A percentile compares a stretch with the other conserved stretches of the same genome.
phyloP scores from a whole-genome alignment of 2,888 invertebrate genomes.

The Geophilus truncorum region DNA sequence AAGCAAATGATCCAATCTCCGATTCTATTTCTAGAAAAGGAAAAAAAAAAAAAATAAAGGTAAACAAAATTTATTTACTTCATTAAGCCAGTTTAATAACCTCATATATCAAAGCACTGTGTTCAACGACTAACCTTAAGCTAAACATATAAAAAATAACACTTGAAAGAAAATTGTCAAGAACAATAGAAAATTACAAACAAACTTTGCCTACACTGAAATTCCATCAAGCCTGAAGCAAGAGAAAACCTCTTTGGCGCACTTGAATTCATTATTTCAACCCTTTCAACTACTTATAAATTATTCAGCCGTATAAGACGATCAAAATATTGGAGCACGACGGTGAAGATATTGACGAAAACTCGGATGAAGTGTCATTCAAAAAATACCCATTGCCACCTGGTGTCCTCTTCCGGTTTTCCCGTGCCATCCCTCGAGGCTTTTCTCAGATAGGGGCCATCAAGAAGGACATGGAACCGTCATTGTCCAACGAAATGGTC shows the following conservation, averaged over 20 bases:
- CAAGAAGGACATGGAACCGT: neutral
- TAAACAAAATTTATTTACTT: neutral
- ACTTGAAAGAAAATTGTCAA: too few relatives aligned
- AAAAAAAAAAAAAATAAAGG: neutral
- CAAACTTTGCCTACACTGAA: neutral
- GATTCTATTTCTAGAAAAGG: neutral
- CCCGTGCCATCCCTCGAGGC: neutral
- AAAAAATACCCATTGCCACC: neutral
- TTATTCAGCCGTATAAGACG: neutral
- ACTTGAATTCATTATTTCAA: neutral
- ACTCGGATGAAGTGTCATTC: neutral
- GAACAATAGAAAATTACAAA: too few relatives aligned
- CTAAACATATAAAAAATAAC: too few relatives aligned
- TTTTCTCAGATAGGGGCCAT: neutral
- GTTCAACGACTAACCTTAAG: too few relatives aligned
- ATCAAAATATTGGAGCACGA: neutral
- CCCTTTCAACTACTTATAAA: neutral
- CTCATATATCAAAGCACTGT: neutral
- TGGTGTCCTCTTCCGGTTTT: neutral
- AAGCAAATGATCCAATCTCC: neutral
- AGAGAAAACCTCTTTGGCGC: neutral
- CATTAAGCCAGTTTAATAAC: neutral
- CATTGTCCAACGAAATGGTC: neutral
- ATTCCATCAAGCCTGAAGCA: neutral
- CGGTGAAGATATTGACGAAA: neutral